Evolutionary conservation across 2,113 vertebrate genomes (phyloP).

Genomic region (Serilophus lunatus): DNA sequence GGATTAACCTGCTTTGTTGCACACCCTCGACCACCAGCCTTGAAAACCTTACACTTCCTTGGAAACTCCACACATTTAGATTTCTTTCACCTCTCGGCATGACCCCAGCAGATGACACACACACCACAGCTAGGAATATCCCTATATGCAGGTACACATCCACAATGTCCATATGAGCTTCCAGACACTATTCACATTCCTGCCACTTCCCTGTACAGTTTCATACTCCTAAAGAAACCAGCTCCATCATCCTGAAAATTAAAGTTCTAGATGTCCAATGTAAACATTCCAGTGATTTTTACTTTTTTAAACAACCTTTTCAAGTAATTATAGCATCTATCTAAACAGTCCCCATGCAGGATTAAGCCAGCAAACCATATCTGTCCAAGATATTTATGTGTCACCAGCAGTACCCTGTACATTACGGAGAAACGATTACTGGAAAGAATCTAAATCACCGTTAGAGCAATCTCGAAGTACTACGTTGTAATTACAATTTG

Average conservation of each 20-base stretch:
- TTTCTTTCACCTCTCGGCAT: neutral
- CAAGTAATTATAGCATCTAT: neutral
- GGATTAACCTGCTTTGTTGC: neutral
- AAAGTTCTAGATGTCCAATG: neutral
- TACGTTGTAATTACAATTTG: conserved; percentile 28
- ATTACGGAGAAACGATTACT: neutral
- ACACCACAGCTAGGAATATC: neutral
- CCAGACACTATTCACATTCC: neutral
- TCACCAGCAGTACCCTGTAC: neutral
- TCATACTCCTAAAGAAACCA: neutral
- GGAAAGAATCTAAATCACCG: conserved; percentile 6
- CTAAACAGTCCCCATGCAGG: neutral
- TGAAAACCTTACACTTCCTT: too few species aligned
- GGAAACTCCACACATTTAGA: neutral
- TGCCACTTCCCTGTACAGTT: neutral
- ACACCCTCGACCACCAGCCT: neutral
- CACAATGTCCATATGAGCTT: neutral
- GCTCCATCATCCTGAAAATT: rapidly evolving
- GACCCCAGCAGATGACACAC: neutral
- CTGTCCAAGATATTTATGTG: neutral
- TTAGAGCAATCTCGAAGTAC: neutral
- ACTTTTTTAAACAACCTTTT: neutral
- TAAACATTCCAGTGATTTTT: neutral
- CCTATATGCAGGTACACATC: rapidly evolving
- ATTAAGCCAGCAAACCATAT: neutral